Percentiles rank a stretch among this genome's conserved stretches.
Conservation (phyloP, 2,113 vertebrate species). For the Sylvietta virens region DNA sequence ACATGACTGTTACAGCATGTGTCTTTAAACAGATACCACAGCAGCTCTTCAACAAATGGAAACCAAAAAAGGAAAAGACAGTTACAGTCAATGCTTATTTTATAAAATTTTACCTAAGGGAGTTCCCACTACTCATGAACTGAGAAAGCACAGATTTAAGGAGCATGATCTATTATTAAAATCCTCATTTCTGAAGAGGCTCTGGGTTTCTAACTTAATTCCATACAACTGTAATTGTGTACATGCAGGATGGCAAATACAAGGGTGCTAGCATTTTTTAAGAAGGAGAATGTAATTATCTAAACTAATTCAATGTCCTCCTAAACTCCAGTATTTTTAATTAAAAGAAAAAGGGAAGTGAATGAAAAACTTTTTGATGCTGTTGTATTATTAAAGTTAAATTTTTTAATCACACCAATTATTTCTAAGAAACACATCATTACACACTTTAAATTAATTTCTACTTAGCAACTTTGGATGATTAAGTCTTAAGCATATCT, state of each 20-base stretch:
- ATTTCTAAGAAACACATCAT: not conserved
- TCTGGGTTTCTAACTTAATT: not conserved
- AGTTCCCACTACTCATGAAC: constrained; percentile 13
- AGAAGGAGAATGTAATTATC: not conserved
- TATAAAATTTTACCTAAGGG: constrained; percentile 18
- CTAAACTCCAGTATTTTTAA: not conserved
- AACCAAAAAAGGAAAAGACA: constrained; percentile 31
- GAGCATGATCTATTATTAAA: not conserved
- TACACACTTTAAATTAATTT: constrained; percentile 24
- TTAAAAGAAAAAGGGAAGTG: not conserved
- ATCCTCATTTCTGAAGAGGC: not conserved
- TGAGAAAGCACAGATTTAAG: constrained; percentile 6
- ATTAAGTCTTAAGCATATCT: constrained; percentile 25
- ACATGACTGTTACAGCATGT: not conserved
- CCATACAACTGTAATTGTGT: not conserved
- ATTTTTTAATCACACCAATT: constrained; percentile 32
- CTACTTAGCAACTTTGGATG: not conserved
- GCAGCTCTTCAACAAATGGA: constrained; percentile 3
- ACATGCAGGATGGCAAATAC: not conserved
- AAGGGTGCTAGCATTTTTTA: not conserved
- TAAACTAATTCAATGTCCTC: not conserved
- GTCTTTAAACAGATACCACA: constrained; percentile 31
- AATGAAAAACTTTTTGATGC: not conserved
- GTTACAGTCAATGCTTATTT: constrained; percentile 27
- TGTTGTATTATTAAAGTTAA: not conserved